Evolutionary conservation across 2,113 vertebrate species (phyloP).

Genomic region (Xenopus laevis): DNA sequence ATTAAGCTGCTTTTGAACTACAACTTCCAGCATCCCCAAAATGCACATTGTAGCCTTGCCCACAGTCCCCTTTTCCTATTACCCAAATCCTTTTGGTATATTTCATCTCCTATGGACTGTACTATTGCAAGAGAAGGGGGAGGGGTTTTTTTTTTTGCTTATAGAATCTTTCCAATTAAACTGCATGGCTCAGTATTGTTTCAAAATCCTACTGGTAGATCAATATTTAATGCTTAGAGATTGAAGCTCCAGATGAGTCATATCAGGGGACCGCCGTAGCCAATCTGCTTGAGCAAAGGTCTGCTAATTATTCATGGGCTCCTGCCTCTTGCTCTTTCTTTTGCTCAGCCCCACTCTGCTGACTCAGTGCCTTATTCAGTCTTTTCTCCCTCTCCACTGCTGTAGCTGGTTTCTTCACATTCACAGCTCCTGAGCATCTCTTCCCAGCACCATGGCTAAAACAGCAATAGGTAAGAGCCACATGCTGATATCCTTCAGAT

Average conservation of each 20-base stretch:
- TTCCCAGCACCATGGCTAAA: conserved; percentile 70
- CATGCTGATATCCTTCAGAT: conserved; percentile 35
- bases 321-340: conserved; percentile 78
- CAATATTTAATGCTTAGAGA: conserved; percentile 75
- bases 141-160: conserved; percentile 40
- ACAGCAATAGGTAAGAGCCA: conserved; percentile 77
- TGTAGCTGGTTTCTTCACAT: conserved; percentile 68
- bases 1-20: too few species aligned
- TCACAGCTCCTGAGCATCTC: conserved; percentile 57
- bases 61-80: conserved; percentile 58
- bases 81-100: conserved; percentile 60
- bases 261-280: conserved; percentile 76
- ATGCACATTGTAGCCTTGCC: conserved; percentile 57
- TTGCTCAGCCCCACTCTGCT: conserved; percentile 76
- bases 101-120: conserved; percentile 70
- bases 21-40: too few species aligned
- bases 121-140: conserved; percentile 65
- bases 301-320: conserved; percentile 80
- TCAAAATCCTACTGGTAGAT: conserved; percentile 68
- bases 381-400: conserved; percentile 67
- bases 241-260: conserved; percentile 71
- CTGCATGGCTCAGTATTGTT: conserved; percentile 68
- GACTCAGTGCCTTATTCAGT: conserved; percentile 83
- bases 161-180: conserved; percentile 64
- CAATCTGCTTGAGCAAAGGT: conserved; percentile 73